Evolutionary conservation across 2,888 invertebrate genomes (phyloP), one percentile per base, ranked within the genome.

Genomic region (Xestia c-nigrum): DNA sequence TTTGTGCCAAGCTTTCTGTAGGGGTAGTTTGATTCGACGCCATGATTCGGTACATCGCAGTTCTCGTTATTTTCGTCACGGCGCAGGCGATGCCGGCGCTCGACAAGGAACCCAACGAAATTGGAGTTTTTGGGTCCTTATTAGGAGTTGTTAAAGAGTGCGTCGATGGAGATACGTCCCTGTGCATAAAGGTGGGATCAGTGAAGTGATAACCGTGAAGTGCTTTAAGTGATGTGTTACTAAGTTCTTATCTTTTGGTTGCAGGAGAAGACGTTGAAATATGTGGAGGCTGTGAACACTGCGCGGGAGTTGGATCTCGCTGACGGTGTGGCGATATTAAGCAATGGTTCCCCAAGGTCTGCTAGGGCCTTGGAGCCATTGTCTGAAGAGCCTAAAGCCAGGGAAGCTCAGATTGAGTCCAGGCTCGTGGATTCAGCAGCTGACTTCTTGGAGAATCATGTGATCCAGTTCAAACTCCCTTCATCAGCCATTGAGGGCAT

Each of bases 391-490:
- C 97, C 97, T 57, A 97, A 97, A 90, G 98, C 98, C 64, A 97
- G 98, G 79, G 98, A 98, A 94, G 97, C 97, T 65, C 98, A 98
- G 87, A 97, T 98, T n/a, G 98, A 98, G 90, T 97, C 97, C 38
- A 97, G 98, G 84, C 96, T 98, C 82, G 97, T 98, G 76, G 98
- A 98, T 90, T 97, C 98, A 83, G 97, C 98, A 73, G 97, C 98
- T 86, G 97, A 98, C 87, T 98, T 98, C 97, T 96, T 98, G 87
- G 98, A 98, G 89, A 98, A 98, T 83, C 98, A 98, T 93, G 98
- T 98, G 52, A 97, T 98, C 85, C 98, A 98, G 94, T 97, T 98
- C 92, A 98, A 98, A 92, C 96, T 98, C 65, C 98, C 98, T 55
- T 97, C 97, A 81, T 97, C 97, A 63, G 97, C 98, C 76, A 97